Conservation (phyloP, 2,113 vertebrate species). For the Eubucco bourcierii region DNA sequence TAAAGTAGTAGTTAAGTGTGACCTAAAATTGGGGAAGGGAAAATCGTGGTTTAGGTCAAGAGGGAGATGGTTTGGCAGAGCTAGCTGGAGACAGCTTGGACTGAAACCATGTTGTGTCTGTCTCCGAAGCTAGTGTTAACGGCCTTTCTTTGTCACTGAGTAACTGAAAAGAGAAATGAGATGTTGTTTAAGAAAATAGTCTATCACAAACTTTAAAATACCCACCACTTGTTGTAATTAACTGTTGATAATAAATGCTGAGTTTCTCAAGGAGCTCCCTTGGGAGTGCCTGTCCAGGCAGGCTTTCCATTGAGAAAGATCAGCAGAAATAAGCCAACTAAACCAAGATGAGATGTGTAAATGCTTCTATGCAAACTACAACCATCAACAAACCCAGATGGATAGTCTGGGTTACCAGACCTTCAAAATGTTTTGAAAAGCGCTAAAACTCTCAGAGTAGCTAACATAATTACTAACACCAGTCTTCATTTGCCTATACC, state of each 20-base stretch:
- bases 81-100: neutral
- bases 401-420: neutral
- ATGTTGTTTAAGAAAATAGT: neutral
- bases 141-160: conserved; percentile 8
- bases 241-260: neutral
- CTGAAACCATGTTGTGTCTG: neutral
- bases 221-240: neutral
- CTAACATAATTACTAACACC: neutral
- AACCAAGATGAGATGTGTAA: neutral
- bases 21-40: neutral
- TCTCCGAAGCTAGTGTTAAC: neutral
- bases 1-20: neutral
- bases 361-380: neutral
- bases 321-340: neutral
- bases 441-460: neutral
- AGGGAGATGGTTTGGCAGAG: neutral
- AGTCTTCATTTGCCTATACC: neutral
- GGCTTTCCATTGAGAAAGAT: conserved; percentile 4
- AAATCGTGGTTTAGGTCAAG: neutral
- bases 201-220: neutral
- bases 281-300: neutral
- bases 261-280: neutral
- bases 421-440: neutral
- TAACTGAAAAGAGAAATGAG: neutral
- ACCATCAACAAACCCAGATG: neutral